Evolutionary conservation across 2,888 invertebrate genomes (phyloP).

Genomic region (Torymus texanus): DNA sequence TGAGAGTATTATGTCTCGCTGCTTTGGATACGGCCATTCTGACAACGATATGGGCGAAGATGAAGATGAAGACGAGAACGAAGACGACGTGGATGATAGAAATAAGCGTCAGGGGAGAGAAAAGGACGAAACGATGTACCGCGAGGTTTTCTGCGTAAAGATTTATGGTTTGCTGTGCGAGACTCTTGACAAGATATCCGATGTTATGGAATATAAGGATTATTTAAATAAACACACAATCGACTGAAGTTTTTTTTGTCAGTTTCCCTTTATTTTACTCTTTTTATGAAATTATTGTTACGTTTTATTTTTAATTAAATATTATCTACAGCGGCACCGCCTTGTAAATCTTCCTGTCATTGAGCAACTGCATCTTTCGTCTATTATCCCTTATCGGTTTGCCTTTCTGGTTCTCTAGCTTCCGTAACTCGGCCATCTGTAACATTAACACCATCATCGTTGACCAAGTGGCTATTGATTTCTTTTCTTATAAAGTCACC

Average conservation of each 20-base stretch:
- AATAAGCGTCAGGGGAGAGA: neutral
- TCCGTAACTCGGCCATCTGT: constrained; percentile 65
- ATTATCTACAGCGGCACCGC: constrained; percentile 27
- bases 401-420: constrained; percentile 58
- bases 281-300: constrained; percentile 10
- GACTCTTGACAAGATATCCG: constrained; percentile 59
- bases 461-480: neutral
- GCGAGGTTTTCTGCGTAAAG: constrained; percentile 62
- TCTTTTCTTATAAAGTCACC: constrained; percentile 54
- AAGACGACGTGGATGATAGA: neutral
- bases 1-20: constrained; percentile 46
- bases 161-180: constrained; percentile 60
- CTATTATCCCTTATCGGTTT: constrained; percentile 59
- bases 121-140: constrained; percentile 54
- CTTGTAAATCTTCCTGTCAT: constrained; percentile 61
- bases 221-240: constrained; percentile 56
- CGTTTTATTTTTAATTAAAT: neutral
- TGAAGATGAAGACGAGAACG: neutral
- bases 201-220: constrained; percentile 60
- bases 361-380: constrained; percentile 57
- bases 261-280: neutral
- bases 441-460: neutral
- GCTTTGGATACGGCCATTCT: neutral
- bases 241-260: neutral
- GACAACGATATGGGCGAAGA: neutral